phyloP scores from a whole-genome alignment of 2,113 vertebrate genomes.

The Triplophysa siluroides region DNA sequence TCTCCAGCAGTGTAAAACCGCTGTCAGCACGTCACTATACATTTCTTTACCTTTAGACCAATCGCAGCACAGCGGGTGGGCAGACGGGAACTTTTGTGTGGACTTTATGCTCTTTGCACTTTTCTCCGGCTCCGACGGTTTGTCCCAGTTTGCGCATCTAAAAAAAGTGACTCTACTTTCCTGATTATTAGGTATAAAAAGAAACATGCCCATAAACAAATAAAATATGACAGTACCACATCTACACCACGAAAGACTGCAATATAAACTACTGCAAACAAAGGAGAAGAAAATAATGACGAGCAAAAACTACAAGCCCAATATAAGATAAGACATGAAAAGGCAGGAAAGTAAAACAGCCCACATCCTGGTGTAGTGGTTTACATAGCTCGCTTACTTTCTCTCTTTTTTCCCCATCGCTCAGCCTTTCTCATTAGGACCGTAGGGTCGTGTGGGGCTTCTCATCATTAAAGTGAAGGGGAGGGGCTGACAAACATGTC shows the following conservation, averaged over 20 bases:
- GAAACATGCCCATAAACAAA: background rate
- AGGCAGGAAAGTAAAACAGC: slow-evolving; percentile 45
- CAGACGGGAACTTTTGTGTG: slow-evolving; percentile 20
- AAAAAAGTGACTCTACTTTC: slow-evolving; percentile 2
- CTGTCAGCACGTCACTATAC: background rate
- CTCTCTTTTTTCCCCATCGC: slow-evolving; percentile 11
- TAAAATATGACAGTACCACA: background rate
- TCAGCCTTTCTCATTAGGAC: slow-evolving; percentile 21
- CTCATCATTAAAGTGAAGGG: slow-evolving; percentile 51
- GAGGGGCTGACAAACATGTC: slow-evolving; percentile 47
- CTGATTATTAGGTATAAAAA: background rate
- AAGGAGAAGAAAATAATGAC: slow-evolving; percentile 15
- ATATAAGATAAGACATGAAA: slow-evolving; percentile 46
- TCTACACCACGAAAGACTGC: background rate
- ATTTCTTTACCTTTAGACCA: slow-evolving; percentile 5
- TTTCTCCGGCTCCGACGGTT: background rate
- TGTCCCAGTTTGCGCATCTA: slow-evolving; percentile 33
- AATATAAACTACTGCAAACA: background rate
- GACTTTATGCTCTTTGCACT: slow-evolving; percentile 6
- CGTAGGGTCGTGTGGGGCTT: slow-evolving; percentile 20
- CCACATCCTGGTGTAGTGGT: slow-evolving; percentile 55
- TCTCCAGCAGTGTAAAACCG: slow-evolving; percentile 28
- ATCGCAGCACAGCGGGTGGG: slow-evolving; percentile 23
- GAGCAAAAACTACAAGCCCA: slow-evolving; percentile 43
- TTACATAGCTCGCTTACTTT: background rate